A percentile compares a stretch with the other conserved stretches of the same genome.
Evolutionary conservation across 2,113 vertebrate genomes (phyloP).

Genomic region (Otis tarda): DNA sequence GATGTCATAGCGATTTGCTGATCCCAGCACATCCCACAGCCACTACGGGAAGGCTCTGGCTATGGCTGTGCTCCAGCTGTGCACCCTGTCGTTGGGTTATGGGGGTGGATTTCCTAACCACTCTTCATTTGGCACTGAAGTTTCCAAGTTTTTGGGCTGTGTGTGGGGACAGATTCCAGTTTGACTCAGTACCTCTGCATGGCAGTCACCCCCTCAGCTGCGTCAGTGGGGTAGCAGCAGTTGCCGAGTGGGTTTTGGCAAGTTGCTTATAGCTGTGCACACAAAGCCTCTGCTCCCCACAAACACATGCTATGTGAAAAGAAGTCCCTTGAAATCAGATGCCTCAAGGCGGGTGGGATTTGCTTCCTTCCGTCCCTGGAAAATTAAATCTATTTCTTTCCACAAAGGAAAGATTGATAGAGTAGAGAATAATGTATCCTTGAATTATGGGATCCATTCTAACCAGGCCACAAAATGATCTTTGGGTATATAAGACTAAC

Average conservation of each 20-base stretch:
- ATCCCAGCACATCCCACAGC: accelerated
- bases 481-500: not conserved
- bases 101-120: not conserved
- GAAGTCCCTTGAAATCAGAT: slow-evolving; percentile 28
- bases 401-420: not conserved
- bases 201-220: not conserved
- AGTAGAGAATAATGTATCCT: not conserved
- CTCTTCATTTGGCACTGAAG: not conserved
- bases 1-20: accelerated
- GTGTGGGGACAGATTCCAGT: not conserved
- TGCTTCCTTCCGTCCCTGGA: not conserved
- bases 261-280: not conserved
- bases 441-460: not conserved
- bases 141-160: not conserved
- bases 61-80: not conserved
- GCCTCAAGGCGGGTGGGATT: not conserved
- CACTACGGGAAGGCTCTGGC: accelerated
- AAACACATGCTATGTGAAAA: not conserved
- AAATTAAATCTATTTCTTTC: not conserved
- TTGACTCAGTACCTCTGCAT: not conserved
- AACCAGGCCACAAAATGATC: not conserved
- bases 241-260: not conserved
- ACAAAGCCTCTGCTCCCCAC: slow-evolving; percentile 5
- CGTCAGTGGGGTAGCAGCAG: not conserved
- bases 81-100: not conserved